Evolutionary conservation across 1,140 invertebrate genomes (phyloP), one percentile per base, ranked within the genome.

Genomic region (Papilio polyxenes): DNA sequence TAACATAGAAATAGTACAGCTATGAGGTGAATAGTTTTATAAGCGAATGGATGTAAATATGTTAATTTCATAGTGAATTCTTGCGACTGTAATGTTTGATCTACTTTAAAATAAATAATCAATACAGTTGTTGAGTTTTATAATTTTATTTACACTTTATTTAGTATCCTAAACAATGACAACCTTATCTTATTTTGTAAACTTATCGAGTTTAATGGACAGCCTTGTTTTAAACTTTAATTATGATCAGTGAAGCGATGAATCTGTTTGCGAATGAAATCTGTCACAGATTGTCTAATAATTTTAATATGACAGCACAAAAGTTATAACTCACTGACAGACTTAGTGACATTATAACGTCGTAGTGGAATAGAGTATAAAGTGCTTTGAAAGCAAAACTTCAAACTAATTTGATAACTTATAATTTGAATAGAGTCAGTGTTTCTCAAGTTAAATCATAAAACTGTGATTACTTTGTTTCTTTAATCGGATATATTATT

Each of bases 261-360:
- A 65, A 65, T 65, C 31, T 11, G 7, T 3, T 23, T 3, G 13
- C 20, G 20, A 65, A 65, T 13, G 7, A 37, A 65, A 65, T 31
- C 65, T 72, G 65, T 72, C 65, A 40, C 31, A 37, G 65, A 72
- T 72, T 72, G 13, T 72, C 23, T 40, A 40, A 69, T 69, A 15
- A 72, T 40, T 72, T 72, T 72, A 72, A 72, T 40, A 15, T 7
- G 6, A 72, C 31, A 37, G 4, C 31, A 17, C 13, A 72, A 37
- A 72, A 37, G 65, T 69, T 69, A 72, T 37, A 72, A 37, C 37
- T 72, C 0, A 31, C 11, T 40, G 65, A 72, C 65, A 72, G 31
- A 37, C 13, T 37, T 15, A 8, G 65, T 37, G 13, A 37, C 31
- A 8, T 23, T 9, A 23, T 31, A 11, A 23, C 20, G 62, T 31